Conservation (phyloP, 2,888 invertebrate species). For the Polydrusus cervinus region DNA sequence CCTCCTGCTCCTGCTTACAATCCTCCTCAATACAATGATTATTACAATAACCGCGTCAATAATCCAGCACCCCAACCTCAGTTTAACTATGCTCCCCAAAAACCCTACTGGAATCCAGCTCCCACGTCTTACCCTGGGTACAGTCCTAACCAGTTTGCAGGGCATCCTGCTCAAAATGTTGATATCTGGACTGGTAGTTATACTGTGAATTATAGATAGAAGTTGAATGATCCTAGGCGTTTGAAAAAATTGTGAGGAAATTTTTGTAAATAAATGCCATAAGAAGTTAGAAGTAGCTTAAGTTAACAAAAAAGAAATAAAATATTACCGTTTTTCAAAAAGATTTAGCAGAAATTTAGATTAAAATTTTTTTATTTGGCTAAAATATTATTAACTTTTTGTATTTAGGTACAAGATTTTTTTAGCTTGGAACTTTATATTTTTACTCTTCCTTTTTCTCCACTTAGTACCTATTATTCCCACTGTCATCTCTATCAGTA, state of each 20-base stretch:
- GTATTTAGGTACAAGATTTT: no score
- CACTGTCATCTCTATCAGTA: no score
- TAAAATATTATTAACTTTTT: no score
- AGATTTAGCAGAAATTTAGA: not conserved
- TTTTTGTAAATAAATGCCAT: constrained; percentile 32
- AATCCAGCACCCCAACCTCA: constrained; percentile 67
- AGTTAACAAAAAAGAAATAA: not conserved
- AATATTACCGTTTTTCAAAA: not conserved
- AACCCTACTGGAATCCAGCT: constrained; percentile 62
- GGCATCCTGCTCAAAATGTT: constrained; percentile 83
- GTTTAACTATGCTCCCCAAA: constrained; percentile 62
- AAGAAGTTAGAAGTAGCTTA: not conserved
- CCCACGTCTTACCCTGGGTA: constrained; percentile 57
- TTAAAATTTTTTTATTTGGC: not conserved
- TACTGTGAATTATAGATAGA: constrained; percentile 78
- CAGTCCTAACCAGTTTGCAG: constrained; percentile 65
- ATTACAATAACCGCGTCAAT: constrained; percentile 47
- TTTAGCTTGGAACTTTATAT: no score
- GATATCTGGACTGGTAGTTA: constrained; percentile 86
- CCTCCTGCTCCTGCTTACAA: constrained; percentile 39
- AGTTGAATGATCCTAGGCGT: constrained; percentile 15
- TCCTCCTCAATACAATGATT: constrained; percentile 46
- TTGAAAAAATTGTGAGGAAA: not conserved
- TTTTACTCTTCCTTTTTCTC: no score
- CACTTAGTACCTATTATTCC: no score